Base-by-base conservation (phyloP, 2,888 invertebrate genomes). In the Nomada flava region DNA sequence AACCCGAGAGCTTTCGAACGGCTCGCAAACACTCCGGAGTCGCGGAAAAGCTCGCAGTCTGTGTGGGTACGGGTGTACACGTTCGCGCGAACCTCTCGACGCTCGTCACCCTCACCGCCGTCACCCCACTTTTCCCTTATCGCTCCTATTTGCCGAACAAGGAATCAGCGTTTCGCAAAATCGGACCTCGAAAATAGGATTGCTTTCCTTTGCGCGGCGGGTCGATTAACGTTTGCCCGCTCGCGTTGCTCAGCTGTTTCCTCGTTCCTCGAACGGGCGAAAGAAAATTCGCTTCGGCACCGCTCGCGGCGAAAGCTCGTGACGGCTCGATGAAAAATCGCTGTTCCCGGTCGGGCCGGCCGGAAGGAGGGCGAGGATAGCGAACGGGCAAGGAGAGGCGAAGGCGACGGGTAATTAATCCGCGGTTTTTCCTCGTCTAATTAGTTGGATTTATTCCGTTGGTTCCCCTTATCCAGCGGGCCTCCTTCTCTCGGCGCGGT, bases 381-480 rank as follows among this genome's bases (percentile, higher is more conserved):
- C 57, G 73, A 13, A 50, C 29, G 36, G 20, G 77, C 68, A 68
- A 81, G 87, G 85, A 86, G 86, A 72, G 86, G 78, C 83, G 83
- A 88, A 90, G 90, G 91, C 90, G 92, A 89, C 91, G 92, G 91
- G 91, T 93, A 93, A 93, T 93, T 93, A 93, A 93, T 93, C 93
- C 92, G 93, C 89, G 92, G 93, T 92, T 93, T 93, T 93, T 92
- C 91, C 92, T 91, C 91, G 92, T 93, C 93, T 93, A 93, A 93
- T 93, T 93, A 93, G 93, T 92, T 91, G 92, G 92, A 93, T 92
- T 93, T 93, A 93, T 93, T 93, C 92, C 88, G 91, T 89, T 91
- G 91, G 92, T 91, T 80, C 91, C 91, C 90, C 91, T 92, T 92
- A 91, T 91, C 91, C 91, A 82, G 59, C 77, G 68, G 50, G 62